These are phyloP conservation scores for Drosophila setifemur DNA, from an alignment of 1,140 invertebrate genomes.

Conservation along the genomic window DNA sequence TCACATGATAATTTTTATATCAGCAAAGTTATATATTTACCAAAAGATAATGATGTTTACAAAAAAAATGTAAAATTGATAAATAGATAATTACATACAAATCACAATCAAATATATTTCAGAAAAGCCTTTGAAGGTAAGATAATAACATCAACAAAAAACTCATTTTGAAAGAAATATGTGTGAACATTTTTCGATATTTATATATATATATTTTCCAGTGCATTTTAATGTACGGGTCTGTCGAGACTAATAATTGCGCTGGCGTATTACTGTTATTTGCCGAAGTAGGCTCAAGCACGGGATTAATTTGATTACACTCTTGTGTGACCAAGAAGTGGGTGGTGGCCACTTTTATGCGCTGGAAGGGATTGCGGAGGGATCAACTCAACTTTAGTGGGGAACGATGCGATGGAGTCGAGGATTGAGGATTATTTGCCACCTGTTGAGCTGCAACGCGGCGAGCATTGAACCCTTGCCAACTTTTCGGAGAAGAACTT, in stretches of 20 bases:
- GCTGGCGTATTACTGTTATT: constrained; percentile 42
- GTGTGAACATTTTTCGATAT: too few relatives aligned
- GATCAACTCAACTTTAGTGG: not conserved
- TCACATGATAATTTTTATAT: too few relatives aligned
- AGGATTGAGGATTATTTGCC: constrained; percentile 5
- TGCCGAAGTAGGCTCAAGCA: constrained; percentile 41
- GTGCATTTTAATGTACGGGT: not conserved
- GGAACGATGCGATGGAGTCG: not conserved
- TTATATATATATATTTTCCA: too few relatives aligned
- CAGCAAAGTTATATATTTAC: too few relatives aligned
- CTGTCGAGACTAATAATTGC: constrained; percentile 54
- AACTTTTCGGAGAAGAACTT: constrained; percentile 15
- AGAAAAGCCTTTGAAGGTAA: too few relatives aligned
- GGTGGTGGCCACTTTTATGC: constrained; percentile 41
- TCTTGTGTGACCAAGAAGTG: not conserved
- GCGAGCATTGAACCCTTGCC: not conserved
- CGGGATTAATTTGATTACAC: constrained; percentile 73
- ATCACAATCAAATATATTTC: too few relatives aligned
- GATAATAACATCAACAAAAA: too few relatives aligned
- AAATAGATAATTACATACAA: too few relatives aligned
- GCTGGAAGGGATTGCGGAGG: not conserved
- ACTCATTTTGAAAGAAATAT: too few relatives aligned
- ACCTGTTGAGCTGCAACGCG: constrained; percentile 17
- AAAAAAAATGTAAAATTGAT: too few relatives aligned
- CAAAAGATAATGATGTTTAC: too few relatives aligned